Evolutionary conservation across 2,888 invertebrate genomes (phyloP).

Genomic region (Pristionchus japonicus): DNA sequence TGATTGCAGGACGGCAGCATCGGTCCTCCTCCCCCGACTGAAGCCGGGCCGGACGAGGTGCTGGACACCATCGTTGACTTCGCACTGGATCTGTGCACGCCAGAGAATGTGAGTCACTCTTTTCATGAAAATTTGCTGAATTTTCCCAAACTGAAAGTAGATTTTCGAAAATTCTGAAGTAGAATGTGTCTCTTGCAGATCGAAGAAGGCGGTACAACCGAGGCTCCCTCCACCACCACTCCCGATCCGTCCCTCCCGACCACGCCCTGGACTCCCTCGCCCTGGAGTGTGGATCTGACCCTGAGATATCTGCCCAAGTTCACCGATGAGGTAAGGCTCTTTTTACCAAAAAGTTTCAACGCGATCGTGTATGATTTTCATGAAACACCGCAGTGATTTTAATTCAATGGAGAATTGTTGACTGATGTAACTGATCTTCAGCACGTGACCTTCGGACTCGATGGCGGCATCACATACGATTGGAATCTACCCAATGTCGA

Average conservation of each 20-base stretch:
- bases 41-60: conserved; percentile 23
- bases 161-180: background rate
- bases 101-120: background rate
- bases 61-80: conserved; percentile 34
- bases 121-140: no score
- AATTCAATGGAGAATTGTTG: no score
- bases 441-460: conserved; percentile 72
- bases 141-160: background rate
- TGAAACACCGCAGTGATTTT: background rate
- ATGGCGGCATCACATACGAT: conserved; percentile 70
- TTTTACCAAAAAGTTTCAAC: no score
- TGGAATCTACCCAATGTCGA: conserved; percentile 61
- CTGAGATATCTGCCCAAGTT: conserved; percentile 72
- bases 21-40: background rate
- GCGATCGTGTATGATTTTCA: background rate
- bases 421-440: conserved; percentile 50
- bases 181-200: background rate
- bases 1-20: background rate
- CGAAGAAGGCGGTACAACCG: background rate
- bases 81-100: conserved; percentile 38
- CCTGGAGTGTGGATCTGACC: conserved; percentile 69
- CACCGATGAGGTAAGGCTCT: conserved; percentile 59
- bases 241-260: background rate
- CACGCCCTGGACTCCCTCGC: conserved; percentile 27
- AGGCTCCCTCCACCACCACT: background rate